Base-by-base conservation (phyloP, 1,140 invertebrate genomes). In the Sarcophaga peregrina region DNA sequence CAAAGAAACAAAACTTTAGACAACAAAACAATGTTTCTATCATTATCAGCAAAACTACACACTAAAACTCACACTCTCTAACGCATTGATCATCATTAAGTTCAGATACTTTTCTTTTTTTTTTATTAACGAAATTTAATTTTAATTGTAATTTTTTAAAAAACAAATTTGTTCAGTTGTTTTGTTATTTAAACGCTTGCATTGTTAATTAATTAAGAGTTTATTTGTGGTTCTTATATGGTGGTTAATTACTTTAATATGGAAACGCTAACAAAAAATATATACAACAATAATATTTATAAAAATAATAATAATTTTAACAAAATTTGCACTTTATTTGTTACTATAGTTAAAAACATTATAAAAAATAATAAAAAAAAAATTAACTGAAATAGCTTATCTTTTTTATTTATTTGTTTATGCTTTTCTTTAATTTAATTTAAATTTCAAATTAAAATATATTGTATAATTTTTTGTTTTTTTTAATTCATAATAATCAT, bases 151-250 rank as follows among this genome's bases (percentile, higher is more conserved):
- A 78, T 50, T 78, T 37, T 72, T 20, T 17, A 72, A 72, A 17
- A 72, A 7, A 46, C 4, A 37, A 81, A 54, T 62, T 15, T 80
- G 78, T 80, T 80, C 47, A 62, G 78, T 80, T 54, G 25, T 25
- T 80, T 81, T 58, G 52, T 81, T 68, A 58, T 62, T 62, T 74
- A 47, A 78, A 78, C 50, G 75, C 75, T 78, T 78, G 75, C 75
- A 78, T 78, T 78, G 75, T 78, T 78, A 17, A 78, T 78, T 78
- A 17, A 78, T 50, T 76, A 78, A 78, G 47, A 50, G 47, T 50
- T 50, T 52, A 78, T 50, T 78, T 78, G 75, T 78, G 75, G 47
- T 78, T 76, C 47, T 50, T 52, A 78, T 78, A 78, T 78, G 75
- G 75, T 78, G 74, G 47, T 81, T 81, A 62, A 54, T 47, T 20